Conservation (phyloP, 2,888 invertebrate genomes). For the Ethmia dodecea region DNA sequence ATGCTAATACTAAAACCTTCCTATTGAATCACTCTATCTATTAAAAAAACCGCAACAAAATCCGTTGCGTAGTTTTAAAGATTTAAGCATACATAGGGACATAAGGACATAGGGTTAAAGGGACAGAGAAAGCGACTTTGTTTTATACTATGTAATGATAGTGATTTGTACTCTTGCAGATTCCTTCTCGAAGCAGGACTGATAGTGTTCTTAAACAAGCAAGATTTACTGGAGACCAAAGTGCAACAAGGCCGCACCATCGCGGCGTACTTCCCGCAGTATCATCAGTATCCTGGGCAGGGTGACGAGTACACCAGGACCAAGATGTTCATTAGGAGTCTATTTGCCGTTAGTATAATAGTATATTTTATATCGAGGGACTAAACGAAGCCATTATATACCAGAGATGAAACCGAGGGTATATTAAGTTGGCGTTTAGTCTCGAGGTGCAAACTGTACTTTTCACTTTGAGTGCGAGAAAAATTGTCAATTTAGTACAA, state of each 20-base stretch:
- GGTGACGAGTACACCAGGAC: constrained; percentile 82
- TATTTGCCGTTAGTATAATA: constrained; percentile 80
- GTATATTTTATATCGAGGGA: no score
- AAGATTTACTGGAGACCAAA: constrained; percentile 85
- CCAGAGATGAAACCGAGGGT: neutral
- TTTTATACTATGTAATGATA: no score
- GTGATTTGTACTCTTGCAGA: constrained; percentile 56
- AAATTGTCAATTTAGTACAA: neutral
- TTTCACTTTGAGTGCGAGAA: neutral
- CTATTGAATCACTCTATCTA: no score
- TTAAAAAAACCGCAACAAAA: no score
- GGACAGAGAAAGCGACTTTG: no score
- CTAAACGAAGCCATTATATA: no score
- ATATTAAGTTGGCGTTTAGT: neutral
- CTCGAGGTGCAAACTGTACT: neutral
- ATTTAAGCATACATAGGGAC: no score
- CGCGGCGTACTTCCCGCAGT: constrained; percentile 82
- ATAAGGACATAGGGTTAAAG: no score
- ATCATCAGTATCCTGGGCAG: constrained; percentile 66
- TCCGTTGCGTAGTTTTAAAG: no score
- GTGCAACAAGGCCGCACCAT: constrained; percentile 81
- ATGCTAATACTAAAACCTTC: no score
- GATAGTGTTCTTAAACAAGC: constrained; percentile 90
- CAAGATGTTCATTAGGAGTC: constrained; percentile 81
- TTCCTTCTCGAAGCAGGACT: constrained; percentile 86